Evolutionary conservation across 2,888 invertebrate genomes (phyloP).

Genomic region (Himalopsyche anomala): DNA sequence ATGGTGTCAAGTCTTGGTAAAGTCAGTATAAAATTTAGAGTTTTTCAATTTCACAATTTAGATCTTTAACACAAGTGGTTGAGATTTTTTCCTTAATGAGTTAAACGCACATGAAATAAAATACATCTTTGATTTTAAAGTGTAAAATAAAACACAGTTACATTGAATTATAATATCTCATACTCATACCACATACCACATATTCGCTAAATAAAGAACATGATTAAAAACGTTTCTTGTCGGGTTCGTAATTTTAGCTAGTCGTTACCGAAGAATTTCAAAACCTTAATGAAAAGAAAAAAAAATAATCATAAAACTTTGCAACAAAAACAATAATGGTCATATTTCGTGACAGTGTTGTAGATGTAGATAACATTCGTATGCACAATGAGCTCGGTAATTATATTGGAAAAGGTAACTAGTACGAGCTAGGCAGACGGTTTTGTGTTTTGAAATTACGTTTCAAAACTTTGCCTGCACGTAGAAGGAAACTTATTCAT

Average conservation of each 20-base stretch:
- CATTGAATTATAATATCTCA: too few species aligned
- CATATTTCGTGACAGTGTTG: conserved; percentile 3
- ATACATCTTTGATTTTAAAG: too few species aligned
- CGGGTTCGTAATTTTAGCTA: neutral
- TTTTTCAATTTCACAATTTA: too few species aligned
- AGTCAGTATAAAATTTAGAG: too few species aligned
- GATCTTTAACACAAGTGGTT: too few species aligned
- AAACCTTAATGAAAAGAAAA: neutral
- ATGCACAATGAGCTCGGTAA: neutral
- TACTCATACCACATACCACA: too few species aligned
- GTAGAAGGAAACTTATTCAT: too few species aligned
- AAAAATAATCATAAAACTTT: neutral
- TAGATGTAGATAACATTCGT: conserved; percentile 5
- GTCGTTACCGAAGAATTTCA: neutral
- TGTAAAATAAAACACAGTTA: too few species aligned
- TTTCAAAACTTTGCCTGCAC: neutral
- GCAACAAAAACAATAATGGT: neutral
- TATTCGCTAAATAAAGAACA: neutral
- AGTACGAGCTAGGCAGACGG: neutral
- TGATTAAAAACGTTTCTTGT: too few species aligned
- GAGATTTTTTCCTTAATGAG: too few species aligned
- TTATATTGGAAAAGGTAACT: neutral
- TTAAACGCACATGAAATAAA: too few species aligned
- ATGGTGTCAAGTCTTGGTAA: too few species aligned
- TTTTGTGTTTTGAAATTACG: neutral